Conservation (phyloP, 2,113 vertebrate species). For the Halichoeres trimaculatus region DNA sequence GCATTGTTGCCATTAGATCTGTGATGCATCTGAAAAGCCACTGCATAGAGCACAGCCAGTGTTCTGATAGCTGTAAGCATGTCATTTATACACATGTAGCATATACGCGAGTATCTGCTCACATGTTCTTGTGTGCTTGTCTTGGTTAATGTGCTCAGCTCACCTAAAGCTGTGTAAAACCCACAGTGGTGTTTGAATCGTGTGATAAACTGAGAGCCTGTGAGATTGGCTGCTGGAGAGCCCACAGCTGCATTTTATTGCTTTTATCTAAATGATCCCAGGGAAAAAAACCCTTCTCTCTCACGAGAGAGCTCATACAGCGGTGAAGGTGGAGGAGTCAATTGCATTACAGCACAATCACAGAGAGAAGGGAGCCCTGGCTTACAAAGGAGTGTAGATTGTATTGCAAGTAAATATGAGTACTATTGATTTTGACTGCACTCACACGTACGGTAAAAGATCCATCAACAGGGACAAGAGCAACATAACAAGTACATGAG, state of each 20-base stretch:
- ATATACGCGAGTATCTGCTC: constrained; percentile 44
- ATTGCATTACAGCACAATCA: constrained; percentile 64
- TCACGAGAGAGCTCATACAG: constrained; percentile 17
- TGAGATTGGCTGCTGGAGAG: constrained; percentile 20
- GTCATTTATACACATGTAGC: constrained; percentile 26
- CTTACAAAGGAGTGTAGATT: constrained; percentile 43
- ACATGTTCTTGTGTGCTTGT: constrained; percentile 37
- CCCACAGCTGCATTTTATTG: constrained; percentile 17
- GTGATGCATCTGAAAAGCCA: constrained; percentile 56
- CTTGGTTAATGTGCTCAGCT: neutral
- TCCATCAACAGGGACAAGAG: constrained; percentile 19
- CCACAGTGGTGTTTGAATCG: neutral
- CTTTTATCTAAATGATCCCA: constrained; percentile 47
- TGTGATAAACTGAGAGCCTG: constrained; percentile 8
- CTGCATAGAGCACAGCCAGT: constrained; percentile 39
- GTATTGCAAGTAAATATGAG: constrained; percentile 63
- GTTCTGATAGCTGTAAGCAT: constrained; percentile 33
- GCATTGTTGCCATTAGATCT: constrained; percentile 55
- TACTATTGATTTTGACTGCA: constrained; percentile 67
- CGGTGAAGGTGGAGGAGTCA: constrained; percentile 53
- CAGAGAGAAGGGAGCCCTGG: constrained; percentile 21
- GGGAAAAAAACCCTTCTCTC: constrained; percentile 2
- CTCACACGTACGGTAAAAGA: constrained; percentile 40
- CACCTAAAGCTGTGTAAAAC: constrained; percentile 7
- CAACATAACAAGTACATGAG: constrained; percentile 14